These are phyloP conservation scores for Tetranychus truncatus DNA, from an alignment of 2,888 invertebrate species.

Conservation along the genomic window DNA sequence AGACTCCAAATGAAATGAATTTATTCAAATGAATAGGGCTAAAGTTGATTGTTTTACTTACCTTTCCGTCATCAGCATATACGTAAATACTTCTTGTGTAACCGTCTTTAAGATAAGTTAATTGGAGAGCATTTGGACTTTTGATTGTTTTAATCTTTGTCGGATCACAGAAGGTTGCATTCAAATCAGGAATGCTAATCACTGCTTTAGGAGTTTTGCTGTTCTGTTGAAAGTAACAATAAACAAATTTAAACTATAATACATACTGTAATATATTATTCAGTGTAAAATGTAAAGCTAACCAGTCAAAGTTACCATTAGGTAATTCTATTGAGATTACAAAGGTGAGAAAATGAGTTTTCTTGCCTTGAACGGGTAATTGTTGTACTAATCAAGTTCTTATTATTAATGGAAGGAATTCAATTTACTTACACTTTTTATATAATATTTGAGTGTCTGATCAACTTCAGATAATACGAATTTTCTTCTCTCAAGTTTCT, in stretches of 20 bases:
- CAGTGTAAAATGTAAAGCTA: neutral
- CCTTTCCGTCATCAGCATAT: slow-evolving; percentile 63
- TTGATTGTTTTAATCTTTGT: slow-evolving; percentile 46
- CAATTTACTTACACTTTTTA: slow-evolving; percentile 4
- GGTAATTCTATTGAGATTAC: too few species aligned
- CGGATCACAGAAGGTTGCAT: slow-evolving; percentile 58
- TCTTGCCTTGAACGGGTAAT: too few species aligned
- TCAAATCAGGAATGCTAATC: slow-evolving; percentile 58
- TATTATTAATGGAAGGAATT: too few species aligned
- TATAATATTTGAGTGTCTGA: slow-evolving; percentile 7
- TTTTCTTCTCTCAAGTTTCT: slow-evolving; percentile 38
- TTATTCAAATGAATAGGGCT: neutral
- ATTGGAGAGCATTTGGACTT: slow-evolving; percentile 58
- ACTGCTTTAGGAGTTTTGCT: slow-evolving; percentile 59
- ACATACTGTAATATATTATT: too few species aligned
- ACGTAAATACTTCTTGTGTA: slow-evolving; percentile 69
- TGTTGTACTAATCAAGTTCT: too few species aligned
- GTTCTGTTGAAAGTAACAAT: slow-evolving; percentile 28
- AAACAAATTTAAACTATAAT: neutral
- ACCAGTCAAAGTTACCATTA: too few species aligned
- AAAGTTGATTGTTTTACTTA: slow-evolving; percentile 23
- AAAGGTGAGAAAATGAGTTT: too few species aligned
- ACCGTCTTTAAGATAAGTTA: slow-evolving; percentile 66
- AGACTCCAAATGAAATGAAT: neutral
- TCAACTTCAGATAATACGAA: slow-evolving; percentile 6